phyloP scores from a whole-genome alignment of 2,888 invertebrate species.

The Cerceris rybyensis region DNA sequence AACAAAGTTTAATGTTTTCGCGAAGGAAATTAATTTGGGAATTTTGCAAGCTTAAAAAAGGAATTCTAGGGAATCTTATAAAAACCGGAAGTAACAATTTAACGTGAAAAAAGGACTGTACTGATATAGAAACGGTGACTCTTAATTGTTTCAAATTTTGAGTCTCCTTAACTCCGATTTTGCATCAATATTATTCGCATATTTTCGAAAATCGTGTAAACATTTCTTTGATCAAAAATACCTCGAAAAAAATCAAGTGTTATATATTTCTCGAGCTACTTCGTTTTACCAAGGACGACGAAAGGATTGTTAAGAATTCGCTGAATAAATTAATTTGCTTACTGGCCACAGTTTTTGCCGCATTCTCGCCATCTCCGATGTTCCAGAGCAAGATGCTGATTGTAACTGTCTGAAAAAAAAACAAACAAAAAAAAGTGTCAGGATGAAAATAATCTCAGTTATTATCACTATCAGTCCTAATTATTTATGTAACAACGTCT shows the following conservation, averaged over 20 bases:
- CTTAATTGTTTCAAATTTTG: neutral
- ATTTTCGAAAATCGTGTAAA: too few species aligned
- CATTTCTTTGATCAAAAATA: neutral
- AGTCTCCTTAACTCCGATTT: neutral
- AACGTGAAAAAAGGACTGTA: too few species aligned
- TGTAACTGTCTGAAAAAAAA: conserved; percentile 58
- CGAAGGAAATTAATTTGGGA: too few species aligned
- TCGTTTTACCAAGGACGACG: neutral
- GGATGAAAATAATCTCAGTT: too few species aligned
- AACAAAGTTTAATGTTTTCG: too few species aligned
- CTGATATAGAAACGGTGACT: too few species aligned
- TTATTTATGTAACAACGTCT: too few species aligned
- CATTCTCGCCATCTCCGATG: conserved; percentile 47
- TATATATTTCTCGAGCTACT: neutral
- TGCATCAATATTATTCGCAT: neutral
- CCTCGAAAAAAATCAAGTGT: neutral
- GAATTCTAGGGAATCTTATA: too few species aligned
- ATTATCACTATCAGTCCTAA: too few species aligned
- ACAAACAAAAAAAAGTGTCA: conserved; percentile 7
- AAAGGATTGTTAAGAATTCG: neutral
- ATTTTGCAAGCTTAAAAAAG: too few species aligned
- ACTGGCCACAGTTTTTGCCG: conserved; percentile 67
- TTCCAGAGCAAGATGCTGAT: conserved; percentile 56
- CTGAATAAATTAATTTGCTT: conserved; percentile 43
- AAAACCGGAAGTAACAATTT: too few species aligned